A percentile compares a stretch with the other conserved stretches of the same genome.
phyloP scores from a whole-genome alignment of 2,113 vertebrate genomes.

The Hoplias malabaricus region DNA sequence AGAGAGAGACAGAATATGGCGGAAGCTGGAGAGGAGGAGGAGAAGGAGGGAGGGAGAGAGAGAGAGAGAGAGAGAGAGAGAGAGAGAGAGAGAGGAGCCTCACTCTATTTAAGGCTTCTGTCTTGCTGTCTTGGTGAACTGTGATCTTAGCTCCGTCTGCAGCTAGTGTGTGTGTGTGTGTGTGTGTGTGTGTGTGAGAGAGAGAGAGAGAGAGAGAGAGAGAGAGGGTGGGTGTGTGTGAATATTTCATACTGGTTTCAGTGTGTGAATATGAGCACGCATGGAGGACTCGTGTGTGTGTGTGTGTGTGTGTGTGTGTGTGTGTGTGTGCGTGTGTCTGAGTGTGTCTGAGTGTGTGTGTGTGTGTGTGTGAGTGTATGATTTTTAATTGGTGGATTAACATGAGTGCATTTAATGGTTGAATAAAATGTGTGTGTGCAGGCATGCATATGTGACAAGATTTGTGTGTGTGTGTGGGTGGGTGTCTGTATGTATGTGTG shows the following conservation, averaged over 20 bases:
- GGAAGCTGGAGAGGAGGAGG: background rate
- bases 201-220: conserved; percentile 1
- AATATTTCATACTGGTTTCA: conserved; percentile 15
- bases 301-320: conserved; percentile 1
- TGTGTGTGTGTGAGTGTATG: background rate
- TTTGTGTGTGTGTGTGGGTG: conserved; percentile 2
- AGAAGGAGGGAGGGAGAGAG: background rate
- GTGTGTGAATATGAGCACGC: conserved; percentile 23
- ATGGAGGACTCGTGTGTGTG: conserved; percentile 25
- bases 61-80: conserved; percentile 44
- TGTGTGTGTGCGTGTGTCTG: background rate
- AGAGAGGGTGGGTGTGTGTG: background rate
- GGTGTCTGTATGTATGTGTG: conserved; percentile 13
- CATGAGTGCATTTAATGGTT: background rate
- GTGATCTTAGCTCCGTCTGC: background rate
- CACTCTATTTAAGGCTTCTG: conserved; percentile 20
- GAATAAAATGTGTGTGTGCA: background rate
- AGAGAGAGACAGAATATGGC: conserved; percentile 32
- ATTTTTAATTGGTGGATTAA: conserved; percentile 10
- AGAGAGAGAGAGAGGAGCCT: conserved; percentile 7
- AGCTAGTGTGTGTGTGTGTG: background rate
- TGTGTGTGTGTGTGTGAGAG: background rate
- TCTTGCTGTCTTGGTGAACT: background rate
- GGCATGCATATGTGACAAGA: background rate
- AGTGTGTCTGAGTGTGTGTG: background rate